Base-by-base conservation (phyloP, 2,888 invertebrate genomes). In the Argyresthia albistria region DNA sequence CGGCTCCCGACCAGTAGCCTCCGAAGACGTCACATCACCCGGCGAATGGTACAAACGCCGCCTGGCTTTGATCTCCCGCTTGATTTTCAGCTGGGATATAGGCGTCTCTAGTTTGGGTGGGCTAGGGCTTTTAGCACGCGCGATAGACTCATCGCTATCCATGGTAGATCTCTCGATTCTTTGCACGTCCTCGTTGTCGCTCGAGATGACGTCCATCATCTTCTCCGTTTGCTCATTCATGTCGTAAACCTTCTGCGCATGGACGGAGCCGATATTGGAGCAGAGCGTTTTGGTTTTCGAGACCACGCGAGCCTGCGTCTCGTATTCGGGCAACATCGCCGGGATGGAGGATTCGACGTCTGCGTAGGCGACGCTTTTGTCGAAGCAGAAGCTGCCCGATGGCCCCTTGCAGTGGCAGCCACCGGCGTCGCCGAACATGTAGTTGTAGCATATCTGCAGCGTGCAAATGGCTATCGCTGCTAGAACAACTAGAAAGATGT, bases 171-270 rank as follows among this genome's bases (percentile, higher is more conserved):
- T 52, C 50, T 51, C 53, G 49, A 2, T 25, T 25, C 6, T 25
- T 25, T 4, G 25, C 3, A 25, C 25, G 6, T 25, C 25, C 25
- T 25, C 25, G 6, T 25, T 25, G 25, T 25, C 76, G 55, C 76
- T 80, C 64, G 77, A 63, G 48, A 76, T 70, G 7, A 81, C 68
- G 0, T 69, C 63, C 81, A 84, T 81, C 4, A 74, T 36, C 54
- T 77, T 79, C 57, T 84, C 82, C 1, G 67, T 67, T 50, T 82
- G 79, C 43, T 82, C 81, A 54, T 84, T 79, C 47, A 83, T 57
- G 60, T 87, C 83, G 60, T 73, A 83, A 15, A 84, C 80, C 58
- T 65, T 73, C 57, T 78, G 76, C 0, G 74, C 35, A 2, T 35
- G 12, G 9, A 45, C 35, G 1, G 67, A 68, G 3, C 25, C 25